phyloP scores from a whole-genome alignment of 2,888 invertebrate genomes.

The Ophonus ardosiacus region DNA sequence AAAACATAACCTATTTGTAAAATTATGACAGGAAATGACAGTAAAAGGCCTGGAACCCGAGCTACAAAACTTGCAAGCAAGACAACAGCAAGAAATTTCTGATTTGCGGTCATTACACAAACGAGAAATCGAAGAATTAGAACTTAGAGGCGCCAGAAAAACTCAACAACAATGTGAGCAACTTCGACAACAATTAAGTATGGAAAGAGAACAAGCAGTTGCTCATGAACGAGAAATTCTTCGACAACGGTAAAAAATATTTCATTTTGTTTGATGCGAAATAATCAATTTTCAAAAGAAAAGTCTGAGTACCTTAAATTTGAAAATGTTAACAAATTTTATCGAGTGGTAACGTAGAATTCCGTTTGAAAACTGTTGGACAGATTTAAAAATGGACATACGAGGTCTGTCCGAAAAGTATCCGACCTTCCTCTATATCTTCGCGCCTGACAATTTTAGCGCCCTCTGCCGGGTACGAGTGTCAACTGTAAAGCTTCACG shows the following conservation, averaged over 20 bases:
- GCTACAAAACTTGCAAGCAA: slow-evolving; percentile 85
- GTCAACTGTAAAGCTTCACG: no score
- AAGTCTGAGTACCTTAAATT: no score
- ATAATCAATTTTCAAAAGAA: no score
- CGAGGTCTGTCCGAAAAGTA: no score
- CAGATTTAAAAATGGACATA: no score
- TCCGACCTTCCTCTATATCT: no score
- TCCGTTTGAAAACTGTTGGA: no score
- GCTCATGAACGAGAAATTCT: slow-evolving; percentile 80
- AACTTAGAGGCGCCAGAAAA: slow-evolving; percentile 79
- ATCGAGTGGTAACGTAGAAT: no score
- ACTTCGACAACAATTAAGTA: slow-evolving; percentile 79
- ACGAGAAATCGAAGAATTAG: slow-evolving; percentile 82
- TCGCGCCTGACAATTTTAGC: no score
- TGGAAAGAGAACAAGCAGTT: slow-evolving; percentile 81
- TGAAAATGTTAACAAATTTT: no score
- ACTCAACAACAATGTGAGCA: slow-evolving; percentile 80
- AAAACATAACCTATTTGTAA: not conserved
- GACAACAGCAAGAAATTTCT: slow-evolving; percentile 82
- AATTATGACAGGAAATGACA: slow-evolving; percentile 83
- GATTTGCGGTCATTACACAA: slow-evolving; percentile 84
- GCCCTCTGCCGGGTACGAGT: no score
- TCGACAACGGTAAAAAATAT: slow-evolving; percentile 75
- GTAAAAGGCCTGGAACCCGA: slow-evolving; percentile 93
- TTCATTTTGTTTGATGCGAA: no score